Conservation (phyloP, 2,797 vertebrate genomes). For the Cirrhinus mrigala region DNA sequence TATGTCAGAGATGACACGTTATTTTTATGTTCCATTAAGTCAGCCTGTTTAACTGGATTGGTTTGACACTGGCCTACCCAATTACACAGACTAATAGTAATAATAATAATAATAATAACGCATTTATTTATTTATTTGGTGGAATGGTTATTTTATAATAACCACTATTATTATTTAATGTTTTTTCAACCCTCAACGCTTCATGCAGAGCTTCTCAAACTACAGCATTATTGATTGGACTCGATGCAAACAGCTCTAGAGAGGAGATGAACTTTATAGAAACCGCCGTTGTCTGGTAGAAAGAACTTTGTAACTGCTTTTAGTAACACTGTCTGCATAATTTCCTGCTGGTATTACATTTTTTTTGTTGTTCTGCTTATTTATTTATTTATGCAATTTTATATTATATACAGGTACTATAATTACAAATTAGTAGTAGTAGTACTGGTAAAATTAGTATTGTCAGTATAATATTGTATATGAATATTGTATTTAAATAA, state of each 20-base stretch:
- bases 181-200: background rate
- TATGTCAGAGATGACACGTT: background rate
- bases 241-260: background rate
- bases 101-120: background rate
- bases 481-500: too few relatives aligned
- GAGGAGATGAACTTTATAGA: slow-evolving; percentile 40
- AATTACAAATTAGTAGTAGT: background rate
- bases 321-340: background rate
- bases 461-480: too few relatives aligned
- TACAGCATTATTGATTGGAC: slow-evolving; percentile 14
- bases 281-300: slow-evolving; percentile 6
- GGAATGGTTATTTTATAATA: slow-evolving; percentile 28
- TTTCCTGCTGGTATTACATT: background rate
- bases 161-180: slow-evolving; percentile 11
- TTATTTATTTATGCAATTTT: background rate
- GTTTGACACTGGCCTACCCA: background rate
- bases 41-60: background rate
- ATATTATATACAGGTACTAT: background rate
- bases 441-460: too few relatives aligned
- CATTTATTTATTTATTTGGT: background rate
- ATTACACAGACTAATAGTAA: background rate
- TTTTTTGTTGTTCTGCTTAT: background rate
- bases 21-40: background rate
- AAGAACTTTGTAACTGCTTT: slow-evolving; percentile 11
- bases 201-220: slow-evolving; percentile 35